Evolutionary conservation across 2,113 vertebrate genomes (phyloP).

Genomic region (Rutilus rutilus): DNA sequence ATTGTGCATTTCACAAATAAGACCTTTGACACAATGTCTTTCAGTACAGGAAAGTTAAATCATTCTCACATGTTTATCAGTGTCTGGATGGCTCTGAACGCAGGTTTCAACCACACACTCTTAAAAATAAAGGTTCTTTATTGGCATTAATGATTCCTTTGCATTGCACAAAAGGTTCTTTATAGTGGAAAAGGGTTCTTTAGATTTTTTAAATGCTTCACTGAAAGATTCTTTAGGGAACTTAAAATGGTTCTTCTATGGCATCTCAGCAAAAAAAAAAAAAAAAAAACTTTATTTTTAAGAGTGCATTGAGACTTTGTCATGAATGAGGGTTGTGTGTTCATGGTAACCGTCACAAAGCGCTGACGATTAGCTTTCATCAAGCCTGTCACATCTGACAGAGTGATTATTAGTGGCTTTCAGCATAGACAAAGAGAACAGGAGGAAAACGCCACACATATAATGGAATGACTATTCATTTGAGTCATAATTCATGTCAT

Average conservation of each 20-base stretch:
- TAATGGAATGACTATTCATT: not conserved
- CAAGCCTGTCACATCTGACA: conserved; percentile 32
- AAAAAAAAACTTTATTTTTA: too few relatives aligned
- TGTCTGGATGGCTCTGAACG: not conserved
- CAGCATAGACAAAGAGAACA: not conserved
- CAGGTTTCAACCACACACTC: not conserved
- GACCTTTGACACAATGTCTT: not conserved
- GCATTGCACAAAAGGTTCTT: too few relatives aligned
- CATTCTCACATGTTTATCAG: not conserved
- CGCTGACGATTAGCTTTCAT: conserved; percentile 38
- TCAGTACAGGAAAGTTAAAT: not conserved
- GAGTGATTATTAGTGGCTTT: conserved; percentile 19
- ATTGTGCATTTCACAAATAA: not conserved
- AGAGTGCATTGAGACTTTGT: not conserved
- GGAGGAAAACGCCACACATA: not conserved
- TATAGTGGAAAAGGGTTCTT: too few relatives aligned
- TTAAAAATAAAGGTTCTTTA: too few relatives aligned
- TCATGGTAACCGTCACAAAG: conserved; percentile 18
- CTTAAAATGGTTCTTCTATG: too few relatives aligned
- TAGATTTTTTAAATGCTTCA: too few relatives aligned
- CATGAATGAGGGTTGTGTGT: not conserved
- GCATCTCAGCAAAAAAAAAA: too few relatives aligned
- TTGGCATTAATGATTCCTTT: too few relatives aligned
- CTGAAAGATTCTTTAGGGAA: too few relatives aligned
- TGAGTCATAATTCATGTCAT: not conserved